A percentile compares a stretch with the other conserved stretches of the same genome.
These are phyloP conservation scores for Hycleus phaleratus DNA, from an alignment of 1,140 invertebrate genomes.

Conservation along the genomic window DNA sequence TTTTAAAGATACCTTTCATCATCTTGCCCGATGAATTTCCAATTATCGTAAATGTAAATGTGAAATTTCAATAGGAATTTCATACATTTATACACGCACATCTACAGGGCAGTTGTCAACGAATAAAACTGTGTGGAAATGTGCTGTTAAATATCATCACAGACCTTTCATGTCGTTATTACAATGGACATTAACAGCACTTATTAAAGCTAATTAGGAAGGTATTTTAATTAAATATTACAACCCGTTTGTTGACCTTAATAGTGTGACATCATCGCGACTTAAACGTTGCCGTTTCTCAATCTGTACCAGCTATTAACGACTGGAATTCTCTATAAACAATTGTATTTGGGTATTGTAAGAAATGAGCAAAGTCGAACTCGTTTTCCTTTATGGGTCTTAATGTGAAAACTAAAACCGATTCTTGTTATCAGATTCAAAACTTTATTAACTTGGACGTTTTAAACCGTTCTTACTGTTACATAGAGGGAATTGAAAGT, in stretches of 20 bases:
- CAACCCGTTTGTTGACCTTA: slow-evolving; percentile 16
- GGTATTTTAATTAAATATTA: slow-evolving; percentile 22
- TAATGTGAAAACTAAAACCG: slow-evolving; percentile 7
- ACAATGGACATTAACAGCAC: background rate
- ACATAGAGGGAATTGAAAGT: background rate
- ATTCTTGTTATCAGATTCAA: slow-evolving; percentile 17
- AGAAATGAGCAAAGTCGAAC: too few relatives aligned
- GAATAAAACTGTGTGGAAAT: too few relatives aligned
- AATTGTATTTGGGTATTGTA: too few relatives aligned
- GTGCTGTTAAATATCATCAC: background rate
- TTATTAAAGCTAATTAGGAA: slow-evolving; percentile 18
- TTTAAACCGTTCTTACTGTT: background rate
- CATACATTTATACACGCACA: too few relatives aligned
- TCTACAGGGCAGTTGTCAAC: too few relatives aligned
- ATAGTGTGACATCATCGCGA: slow-evolving; percentile 17
- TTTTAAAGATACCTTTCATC: too few relatives aligned
- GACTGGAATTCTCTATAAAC: too few relatives aligned
- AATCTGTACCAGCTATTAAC: too few relatives aligned
- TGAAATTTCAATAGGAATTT: too few relatives aligned
- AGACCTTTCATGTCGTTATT: background rate
- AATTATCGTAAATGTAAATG: too few relatives aligned
- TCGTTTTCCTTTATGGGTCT: too few relatives aligned
- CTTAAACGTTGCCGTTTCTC: slow-evolving; percentile 1
- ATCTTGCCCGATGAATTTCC: too few relatives aligned
- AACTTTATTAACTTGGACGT: slow-evolving; percentile 16